phyloP scores from a whole-genome alignment of 2,888 invertebrate species.

The Apamea anceps region DNA sequence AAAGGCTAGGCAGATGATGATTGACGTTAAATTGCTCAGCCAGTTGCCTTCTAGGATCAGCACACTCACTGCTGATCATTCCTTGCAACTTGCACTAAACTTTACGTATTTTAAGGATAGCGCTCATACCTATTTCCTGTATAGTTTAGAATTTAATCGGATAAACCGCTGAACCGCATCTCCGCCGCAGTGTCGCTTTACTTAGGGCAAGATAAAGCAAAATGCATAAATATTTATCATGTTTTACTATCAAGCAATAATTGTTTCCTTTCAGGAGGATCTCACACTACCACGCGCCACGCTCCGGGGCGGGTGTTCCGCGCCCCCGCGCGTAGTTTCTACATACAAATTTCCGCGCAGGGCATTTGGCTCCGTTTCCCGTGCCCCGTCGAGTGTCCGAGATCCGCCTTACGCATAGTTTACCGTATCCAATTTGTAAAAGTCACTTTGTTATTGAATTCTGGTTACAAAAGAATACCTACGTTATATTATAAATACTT shows the following conservation, averaged over 20 bases:
- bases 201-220: not conserved
- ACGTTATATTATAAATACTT: constrained; percentile 1
- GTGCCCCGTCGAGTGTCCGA: not conserved
- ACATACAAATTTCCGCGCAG: too few relatives aligned
- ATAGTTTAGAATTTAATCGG: not conserved
- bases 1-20: too few relatives aligned
- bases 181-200: not conserved
- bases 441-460: constrained; percentile 20
- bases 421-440: not conserved
- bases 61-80: not conserved
- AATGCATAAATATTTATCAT: not conserved
- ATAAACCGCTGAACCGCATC: not conserved
- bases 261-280: constrained; percentile 4
- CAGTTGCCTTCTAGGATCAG: not conserved
- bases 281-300: not conserved
- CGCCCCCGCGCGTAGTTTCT: not conserved
- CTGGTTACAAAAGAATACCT: constrained; percentile 1
- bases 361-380: not conserved
- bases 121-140: not conserved
- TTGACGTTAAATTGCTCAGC: not conserved
- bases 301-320: not conserved
- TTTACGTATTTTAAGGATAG: not conserved
- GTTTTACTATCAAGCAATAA: constrained; percentile 10
- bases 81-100: not conserved
- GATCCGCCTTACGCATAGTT: not conserved